These are phyloP conservation scores for Perodicticus potto DNA, from an alignment of 2,797 vertebrate genomes.

Conservation along the genomic window DNA sequence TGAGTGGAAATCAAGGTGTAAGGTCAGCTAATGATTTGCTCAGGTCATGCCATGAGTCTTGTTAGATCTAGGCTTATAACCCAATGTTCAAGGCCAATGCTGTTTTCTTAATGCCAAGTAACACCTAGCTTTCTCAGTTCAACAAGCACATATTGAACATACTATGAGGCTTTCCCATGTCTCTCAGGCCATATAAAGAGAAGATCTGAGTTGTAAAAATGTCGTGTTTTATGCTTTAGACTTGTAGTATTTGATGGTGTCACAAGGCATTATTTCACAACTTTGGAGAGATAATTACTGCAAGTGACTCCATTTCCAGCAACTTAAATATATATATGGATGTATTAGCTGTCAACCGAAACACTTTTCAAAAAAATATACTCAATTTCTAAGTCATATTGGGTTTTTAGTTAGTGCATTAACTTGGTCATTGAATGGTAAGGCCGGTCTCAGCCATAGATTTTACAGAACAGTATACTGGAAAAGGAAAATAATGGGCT, in stretches of 20 bases:
- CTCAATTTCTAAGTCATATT: background rate
- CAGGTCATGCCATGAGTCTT: background rate
- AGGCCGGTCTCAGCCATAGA: background rate
- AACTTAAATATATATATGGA: background rate
- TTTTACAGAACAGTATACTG: background rate
- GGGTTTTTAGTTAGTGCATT: background rate
- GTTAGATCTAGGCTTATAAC: background rate
- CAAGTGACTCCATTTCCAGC: background rate
- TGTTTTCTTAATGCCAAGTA: background rate
- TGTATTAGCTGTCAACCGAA: background rate
- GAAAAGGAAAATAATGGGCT: background rate
- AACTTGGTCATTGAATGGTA: background rate
- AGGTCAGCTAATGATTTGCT: background rate
- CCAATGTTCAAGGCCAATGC: background rate
- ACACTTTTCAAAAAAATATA: background rate
- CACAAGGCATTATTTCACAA: constrained; percentile 24
- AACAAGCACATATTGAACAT: background rate
- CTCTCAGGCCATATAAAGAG: background rate
- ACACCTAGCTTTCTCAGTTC: background rate
- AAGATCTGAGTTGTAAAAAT: background rate
- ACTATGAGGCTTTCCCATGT: background rate
- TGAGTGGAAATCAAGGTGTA: background rate
- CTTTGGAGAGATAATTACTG: background rate
- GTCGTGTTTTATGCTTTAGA: background rate
- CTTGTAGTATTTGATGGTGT: background rate